Evolutionary conservation across 2,797 vertebrate genomes (phyloP).

Genomic region (Morelia viridis): DNA sequence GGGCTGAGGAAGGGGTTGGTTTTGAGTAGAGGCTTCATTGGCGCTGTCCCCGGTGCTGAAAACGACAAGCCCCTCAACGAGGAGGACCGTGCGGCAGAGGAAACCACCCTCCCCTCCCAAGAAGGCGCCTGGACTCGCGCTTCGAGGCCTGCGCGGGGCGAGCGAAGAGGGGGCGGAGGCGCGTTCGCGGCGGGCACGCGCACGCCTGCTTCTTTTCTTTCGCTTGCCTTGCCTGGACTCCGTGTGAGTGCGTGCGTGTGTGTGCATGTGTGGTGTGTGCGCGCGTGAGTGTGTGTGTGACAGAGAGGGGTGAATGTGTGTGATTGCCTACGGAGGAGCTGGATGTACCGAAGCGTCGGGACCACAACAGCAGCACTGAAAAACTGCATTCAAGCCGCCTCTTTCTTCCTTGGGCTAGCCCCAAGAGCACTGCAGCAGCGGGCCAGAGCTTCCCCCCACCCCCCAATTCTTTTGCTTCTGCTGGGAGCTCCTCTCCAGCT

Average conservation of each 20-base stretch:
- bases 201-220: slow-evolving; percentile 43
- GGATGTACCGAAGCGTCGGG: slow-evolving; percentile 76
- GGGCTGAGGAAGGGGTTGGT: neutral
- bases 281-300: neutral
- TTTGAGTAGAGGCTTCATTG: neutral
- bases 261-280: neutral
- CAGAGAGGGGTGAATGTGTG: slow-evolving; percentile 64
- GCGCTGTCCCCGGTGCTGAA: slow-evolving; percentile 63
- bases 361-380: slow-evolving; percentile 57
- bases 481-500: slow-evolving; percentile 6
- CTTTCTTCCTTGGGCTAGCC: slow-evolving; percentile 61
- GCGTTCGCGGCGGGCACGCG: slow-evolving; percentile 65
- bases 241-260: neutral
- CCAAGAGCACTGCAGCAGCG: slow-evolving; percentile 51
- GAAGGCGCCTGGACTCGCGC: neutral
- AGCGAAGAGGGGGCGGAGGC: slow-evolving; percentile 38
- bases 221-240: neutral
- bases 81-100: neutral
- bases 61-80: neutral
- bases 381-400: slow-evolving; percentile 10
- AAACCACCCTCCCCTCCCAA: neutral
- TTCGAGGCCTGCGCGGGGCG: neutral
- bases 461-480: neutral
- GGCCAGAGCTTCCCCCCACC: slow-evolving; percentile 12
- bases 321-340: slow-evolving; percentile 71